These are phyloP conservation scores for Periplaneta americana DNA, from an alignment of 1,140 invertebrate species.

Conservation along the genomic window DNA sequence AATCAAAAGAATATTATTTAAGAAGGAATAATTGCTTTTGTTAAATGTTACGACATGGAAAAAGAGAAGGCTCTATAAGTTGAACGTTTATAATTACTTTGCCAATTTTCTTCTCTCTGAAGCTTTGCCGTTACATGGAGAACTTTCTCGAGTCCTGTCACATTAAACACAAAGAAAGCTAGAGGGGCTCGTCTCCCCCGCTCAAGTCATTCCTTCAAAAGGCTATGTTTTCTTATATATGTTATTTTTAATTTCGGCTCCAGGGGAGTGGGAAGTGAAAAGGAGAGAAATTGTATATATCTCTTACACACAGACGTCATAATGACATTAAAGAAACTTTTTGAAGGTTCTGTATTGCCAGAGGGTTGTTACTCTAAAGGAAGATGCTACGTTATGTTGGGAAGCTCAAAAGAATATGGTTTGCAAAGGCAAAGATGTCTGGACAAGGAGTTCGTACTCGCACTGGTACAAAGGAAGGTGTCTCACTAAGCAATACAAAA, in stretches of 20 bases:
- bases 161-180: background rate
- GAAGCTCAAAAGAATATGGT: background rate
- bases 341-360: background rate
- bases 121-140: background rate
- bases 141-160: background rate
- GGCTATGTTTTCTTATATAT: background rate
- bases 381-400: background rate
- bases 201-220: background rate
- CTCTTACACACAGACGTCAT: background rate
- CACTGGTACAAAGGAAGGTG: too few species aligned
- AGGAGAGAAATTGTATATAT: background rate
- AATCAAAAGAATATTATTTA: background rate
- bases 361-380: background rate
- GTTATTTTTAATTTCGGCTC: background rate
- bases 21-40: background rate
- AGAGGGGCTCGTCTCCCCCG: background rate
- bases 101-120: background rate
- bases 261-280: background rate
- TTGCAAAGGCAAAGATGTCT: background rate
- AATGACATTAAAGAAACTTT: background rate
- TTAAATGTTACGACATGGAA: background rate
- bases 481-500: too few species aligned
- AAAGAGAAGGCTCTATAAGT: background rate
- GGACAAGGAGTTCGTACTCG: too few species aligned
- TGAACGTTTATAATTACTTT: background rate